Base-by-base conservation (phyloP, 2,888 invertebrate species). In the Meloe dianella region DNA sequence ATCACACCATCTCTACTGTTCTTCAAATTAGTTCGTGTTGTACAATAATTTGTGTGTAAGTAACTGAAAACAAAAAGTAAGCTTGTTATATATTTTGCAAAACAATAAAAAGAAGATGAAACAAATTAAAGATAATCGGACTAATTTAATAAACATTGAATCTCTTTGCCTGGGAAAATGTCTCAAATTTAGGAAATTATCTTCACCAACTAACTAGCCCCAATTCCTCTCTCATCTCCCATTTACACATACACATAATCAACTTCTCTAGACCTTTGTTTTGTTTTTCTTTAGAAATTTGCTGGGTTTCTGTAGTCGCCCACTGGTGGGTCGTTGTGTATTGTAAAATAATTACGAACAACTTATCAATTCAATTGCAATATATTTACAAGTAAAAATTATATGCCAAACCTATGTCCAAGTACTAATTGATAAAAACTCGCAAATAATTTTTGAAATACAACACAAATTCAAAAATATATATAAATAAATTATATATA, bases 341-440 rank as follows among this genome's bases (percentile, higher is more conserved):
- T 54, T 54, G 54, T 54, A 54, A 54, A 54, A 54, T 54, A 54
- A 54, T 51, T 22, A 51, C 10, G 9, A 24, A 54, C 8, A 20
- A 24, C 1, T 20, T 47, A 47, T 20, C 47, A 47, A 47, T 47
- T 20, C 54, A 66, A 80, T 80, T 81, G 81, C 81, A 79, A 81
- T 80, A 80, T 41, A 54, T 54, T 54, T 24, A 54, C 54, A 24
- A 54, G 54, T 75, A 76, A 74, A 73, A 70, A 70, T 66, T 75
- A 74, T 74, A 78, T 79, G 81, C 80, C 80, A 81, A 81, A 80
- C 77, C 54, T 54, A 78, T 78, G 79, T 79, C 79, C 78, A 66
- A 41, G 41, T 41, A 78, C 75, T 80, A 73, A 62, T 54, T 54
- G 54, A 54, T 77, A 77, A 79, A 81, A 78, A 81, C 80, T 82